Evolutionary conservation across 2,888 invertebrate species (phyloP).

Genomic region (Aelia acuminata): DNA sequence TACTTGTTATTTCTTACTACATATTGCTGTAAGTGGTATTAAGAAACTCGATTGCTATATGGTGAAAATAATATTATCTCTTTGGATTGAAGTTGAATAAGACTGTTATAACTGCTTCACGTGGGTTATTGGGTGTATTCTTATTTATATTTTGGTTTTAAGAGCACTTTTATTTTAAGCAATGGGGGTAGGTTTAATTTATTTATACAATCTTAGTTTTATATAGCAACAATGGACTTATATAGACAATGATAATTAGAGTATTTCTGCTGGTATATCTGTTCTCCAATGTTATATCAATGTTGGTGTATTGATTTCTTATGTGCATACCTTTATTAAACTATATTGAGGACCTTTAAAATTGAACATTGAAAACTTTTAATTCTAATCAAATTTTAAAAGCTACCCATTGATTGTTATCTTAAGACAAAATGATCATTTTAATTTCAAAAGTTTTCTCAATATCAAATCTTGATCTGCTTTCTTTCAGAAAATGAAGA

Average conservation of each 20-base stretch:
- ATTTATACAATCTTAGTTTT: neutral
- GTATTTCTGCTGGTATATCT: neutral
- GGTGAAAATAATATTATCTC: neutral
- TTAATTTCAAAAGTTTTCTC: neutral
- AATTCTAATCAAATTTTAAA: too few species aligned
- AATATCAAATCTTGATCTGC: neutral
- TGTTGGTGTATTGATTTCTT: neutral
- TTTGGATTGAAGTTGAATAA: neutral
- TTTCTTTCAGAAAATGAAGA: conserved; percentile 68
- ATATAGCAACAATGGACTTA: neutral
- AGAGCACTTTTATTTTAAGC: neutral
- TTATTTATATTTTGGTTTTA: neutral
- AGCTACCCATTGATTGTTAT: too few species aligned
- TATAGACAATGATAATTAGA: neutral
- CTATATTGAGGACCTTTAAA: too few species aligned
- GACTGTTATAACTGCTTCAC: neutral
- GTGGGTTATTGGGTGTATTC: neutral
- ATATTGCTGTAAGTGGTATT: too few species aligned
- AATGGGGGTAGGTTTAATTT: neutral
- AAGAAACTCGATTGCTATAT: neutral
- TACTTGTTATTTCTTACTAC: neutral
- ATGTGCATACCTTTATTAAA: too few species aligned
- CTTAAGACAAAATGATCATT: too few species aligned
- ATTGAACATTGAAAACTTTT: too few species aligned
- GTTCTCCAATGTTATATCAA: neutral